Conservation (phyloP, 2,888 invertebrate genomes). For the Hydraecia micacea region DNA sequence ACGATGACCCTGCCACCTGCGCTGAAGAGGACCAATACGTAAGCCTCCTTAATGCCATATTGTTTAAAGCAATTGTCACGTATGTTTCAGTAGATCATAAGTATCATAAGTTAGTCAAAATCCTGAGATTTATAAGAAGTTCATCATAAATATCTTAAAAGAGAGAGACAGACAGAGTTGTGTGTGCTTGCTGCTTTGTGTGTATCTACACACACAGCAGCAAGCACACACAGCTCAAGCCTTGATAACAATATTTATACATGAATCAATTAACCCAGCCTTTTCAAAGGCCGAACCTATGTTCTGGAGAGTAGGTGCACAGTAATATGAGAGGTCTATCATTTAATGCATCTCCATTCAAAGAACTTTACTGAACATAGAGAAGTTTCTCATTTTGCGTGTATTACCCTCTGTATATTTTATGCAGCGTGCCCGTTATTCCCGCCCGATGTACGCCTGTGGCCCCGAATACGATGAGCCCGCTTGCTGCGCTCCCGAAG, state of each 20-base stretch:
- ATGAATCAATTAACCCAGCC: not conserved
- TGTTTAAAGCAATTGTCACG: not conserved
- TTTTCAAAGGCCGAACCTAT: not conserved
- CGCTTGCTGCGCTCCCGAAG: slow-evolving; percentile 97
- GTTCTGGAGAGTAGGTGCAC: not conserved
- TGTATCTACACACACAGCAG: not conserved
- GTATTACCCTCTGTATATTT: not conserved
- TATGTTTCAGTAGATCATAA: not conserved
- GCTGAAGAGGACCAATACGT: slow-evolving; percentile 97
- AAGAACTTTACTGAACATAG: not conserved
- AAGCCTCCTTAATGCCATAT: slow-evolving; percentile 61
- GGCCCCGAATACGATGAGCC: slow-evolving; percentile 98
- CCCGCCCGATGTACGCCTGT: slow-evolving; percentile 92
- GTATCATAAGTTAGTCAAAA: not conserved
- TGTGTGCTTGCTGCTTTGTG: not conserved
- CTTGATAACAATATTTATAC: no score
- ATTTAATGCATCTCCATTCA: not conserved
- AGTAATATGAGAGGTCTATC: not conserved
- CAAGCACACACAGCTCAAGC: not conserved
- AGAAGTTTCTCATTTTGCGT: not conserved
- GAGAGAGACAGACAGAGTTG: not conserved
- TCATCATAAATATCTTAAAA: not conserved
- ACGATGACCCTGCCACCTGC: slow-evolving; percentile 98
- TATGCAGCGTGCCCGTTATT: slow-evolving; percentile 92
- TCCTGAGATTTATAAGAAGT: not conserved